Evolutionary conservation across 2,113 vertebrate species (phyloP).

Genomic region (Grallaria varia): DNA sequence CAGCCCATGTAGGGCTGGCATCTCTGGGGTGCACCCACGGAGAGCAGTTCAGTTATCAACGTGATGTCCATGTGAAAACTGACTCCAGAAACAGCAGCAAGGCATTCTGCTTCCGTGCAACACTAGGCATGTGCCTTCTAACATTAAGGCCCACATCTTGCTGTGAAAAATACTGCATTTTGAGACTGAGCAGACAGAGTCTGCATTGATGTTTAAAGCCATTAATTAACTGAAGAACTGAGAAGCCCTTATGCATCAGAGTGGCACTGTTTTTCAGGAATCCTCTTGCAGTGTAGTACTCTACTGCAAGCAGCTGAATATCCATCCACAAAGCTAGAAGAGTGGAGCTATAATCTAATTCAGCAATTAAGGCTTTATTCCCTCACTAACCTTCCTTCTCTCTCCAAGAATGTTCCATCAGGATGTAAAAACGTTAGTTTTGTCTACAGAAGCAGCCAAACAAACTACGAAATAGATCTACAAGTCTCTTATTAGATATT

Average conservation of each 20-base stretch:
- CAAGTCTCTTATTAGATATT: not conserved
- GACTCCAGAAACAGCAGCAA: not conserved
- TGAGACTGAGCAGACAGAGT: not conserved
- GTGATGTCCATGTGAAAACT: not conserved
- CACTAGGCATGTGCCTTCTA: not conserved
- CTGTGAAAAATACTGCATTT: not conserved
- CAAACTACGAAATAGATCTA: not conserved
- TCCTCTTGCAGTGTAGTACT: not conserved
- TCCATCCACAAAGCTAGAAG: not conserved
- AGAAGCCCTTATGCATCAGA: not conserved
- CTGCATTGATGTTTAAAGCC: not conserved
- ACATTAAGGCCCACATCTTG: not conserved
- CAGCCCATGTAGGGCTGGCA: not conserved
- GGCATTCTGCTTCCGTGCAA: not conserved
- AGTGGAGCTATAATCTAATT: not conserved
- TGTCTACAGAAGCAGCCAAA: not conserved
- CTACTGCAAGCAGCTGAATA: not conserved
- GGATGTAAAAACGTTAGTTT: not conserved
- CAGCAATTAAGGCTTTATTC: not conserved
- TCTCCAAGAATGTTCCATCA: not conserved
- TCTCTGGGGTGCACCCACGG: not conserved
- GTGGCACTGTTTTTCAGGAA: not conserved
- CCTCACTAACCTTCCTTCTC: not conserved
- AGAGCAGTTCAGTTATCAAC: not conserved
- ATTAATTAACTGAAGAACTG: not conserved